These are phyloP conservation scores for Sebastolobus alascanus DNA, from an alignment of 2,797 vertebrate species.

Conservation along the genomic window DNA sequence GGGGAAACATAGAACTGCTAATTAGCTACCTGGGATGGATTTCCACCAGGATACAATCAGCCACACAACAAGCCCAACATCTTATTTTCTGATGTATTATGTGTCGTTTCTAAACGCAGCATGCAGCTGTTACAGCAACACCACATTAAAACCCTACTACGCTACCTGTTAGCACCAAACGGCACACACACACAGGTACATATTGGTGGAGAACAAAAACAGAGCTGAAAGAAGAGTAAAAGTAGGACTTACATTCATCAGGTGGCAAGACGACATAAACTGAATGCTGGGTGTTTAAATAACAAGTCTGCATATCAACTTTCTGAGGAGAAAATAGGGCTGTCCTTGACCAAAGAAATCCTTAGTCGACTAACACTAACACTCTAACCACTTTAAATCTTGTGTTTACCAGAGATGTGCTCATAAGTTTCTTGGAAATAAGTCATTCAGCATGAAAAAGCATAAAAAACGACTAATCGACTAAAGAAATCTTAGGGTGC, in stretches of 20 bases:
- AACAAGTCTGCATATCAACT: background rate
- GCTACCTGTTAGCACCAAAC: background rate
- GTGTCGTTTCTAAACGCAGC: background rate
- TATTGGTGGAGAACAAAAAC: conserved; percentile 15
- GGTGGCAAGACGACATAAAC: background rate
- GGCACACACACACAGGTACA: conserved; percentile 1
- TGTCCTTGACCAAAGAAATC: too few relatives aligned
- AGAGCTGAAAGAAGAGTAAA: background rate
- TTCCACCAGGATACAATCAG: conserved; percentile 18
- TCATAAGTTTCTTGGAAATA: too few relatives aligned
- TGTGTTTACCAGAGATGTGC: too few relatives aligned
- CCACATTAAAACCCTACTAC: background rate
- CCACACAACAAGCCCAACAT: conserved; percentile 4
- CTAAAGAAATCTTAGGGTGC: too few relatives aligned
- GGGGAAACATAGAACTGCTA: conserved; percentile 29
- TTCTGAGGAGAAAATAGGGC: too few relatives aligned
- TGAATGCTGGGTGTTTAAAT: background rate
- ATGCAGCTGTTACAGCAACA: conserved; percentile 18
- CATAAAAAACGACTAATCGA: too few relatives aligned
- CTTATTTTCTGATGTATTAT: background rate
- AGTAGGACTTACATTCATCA: conserved; percentile 1
- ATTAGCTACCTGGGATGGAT: conserved; percentile 34
- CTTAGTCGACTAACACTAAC: too few relatives aligned
- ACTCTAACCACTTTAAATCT: too few relatives aligned
- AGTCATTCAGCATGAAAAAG: too few relatives aligned